Conservation (phyloP, 1,140 invertebrate species). For the Diachasmimorpha longicaudata region DNA sequence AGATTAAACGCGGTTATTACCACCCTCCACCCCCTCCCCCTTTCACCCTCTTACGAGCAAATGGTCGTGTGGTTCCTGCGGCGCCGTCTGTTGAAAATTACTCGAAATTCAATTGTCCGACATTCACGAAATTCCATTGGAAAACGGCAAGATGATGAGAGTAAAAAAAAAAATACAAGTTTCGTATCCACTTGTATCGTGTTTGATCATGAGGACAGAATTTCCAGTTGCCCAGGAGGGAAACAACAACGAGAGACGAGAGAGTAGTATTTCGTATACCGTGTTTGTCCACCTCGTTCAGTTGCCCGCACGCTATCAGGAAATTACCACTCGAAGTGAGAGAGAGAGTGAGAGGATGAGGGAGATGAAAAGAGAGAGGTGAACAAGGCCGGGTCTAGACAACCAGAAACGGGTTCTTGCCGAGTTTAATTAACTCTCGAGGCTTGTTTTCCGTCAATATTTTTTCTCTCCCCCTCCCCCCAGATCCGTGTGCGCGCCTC, state of each 20-base stretch:
- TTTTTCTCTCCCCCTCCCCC: slow-evolving; percentile 45
- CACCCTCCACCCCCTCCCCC: not conserved
- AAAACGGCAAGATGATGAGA: not conserved
- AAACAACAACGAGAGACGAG: slow-evolving; percentile 19
- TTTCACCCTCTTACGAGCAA: not conserved
- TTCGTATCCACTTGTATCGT: not conserved
- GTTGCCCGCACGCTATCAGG: slow-evolving; percentile 46
- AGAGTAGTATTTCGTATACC: slow-evolving; percentile 35
- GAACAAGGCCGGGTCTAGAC: slow-evolving; percentile 30
- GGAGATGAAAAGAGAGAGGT: not conserved
- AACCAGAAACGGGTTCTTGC: slow-evolving; percentile 40
- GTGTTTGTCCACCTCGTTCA: slow-evolving; percentile 48
- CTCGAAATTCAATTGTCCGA: not conserved
- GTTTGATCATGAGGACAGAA: slow-evolving; percentile 11
- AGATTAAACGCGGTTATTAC: slow-evolving; percentile 30
- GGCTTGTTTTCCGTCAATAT: slow-evolving; percentile 55
- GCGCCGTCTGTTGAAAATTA: not conserved
- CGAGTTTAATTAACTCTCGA: slow-evolving; percentile 55
- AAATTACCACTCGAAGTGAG: slow-evolving; percentile 49
- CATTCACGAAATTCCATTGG: not conserved
- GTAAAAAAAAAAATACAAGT: not conserved
- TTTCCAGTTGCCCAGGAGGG: slow-evolving; percentile 31
- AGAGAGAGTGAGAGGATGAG: slow-evolving; percentile 24
- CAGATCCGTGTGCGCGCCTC: slow-evolving; percentile 58
- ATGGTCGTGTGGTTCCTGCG: not conserved